Evolutionary conservation across 2,797 vertebrate species (phyloP).

Genomic region (Rallus crepitans): DNA sequence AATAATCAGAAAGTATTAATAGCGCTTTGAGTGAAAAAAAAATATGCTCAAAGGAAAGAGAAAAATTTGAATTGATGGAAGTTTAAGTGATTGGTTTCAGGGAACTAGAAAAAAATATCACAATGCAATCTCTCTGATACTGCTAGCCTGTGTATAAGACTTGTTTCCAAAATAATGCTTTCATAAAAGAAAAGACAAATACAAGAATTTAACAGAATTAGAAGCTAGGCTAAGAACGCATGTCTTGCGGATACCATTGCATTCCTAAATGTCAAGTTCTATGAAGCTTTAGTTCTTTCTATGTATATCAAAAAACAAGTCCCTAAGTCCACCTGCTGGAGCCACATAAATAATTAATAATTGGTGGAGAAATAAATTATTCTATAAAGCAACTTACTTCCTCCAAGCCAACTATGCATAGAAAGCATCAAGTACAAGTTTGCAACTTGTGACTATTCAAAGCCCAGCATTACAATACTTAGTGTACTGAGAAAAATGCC

Average conservation of each 20-base stretch:
- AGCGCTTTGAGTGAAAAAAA: slow-evolving; percentile 38
- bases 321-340: neutral
- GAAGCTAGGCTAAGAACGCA: neutral
- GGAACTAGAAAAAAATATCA: neutral
- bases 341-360: neutral
- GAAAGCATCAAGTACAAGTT: neutral
- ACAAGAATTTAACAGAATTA: neutral
- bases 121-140: neutral
- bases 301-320: neutral
- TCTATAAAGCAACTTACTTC: neutral
- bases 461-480: neutral
- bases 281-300: neutral
- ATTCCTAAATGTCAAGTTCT: neutral
- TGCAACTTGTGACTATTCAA: neutral
- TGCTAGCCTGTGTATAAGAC: neutral
- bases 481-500: neutral
- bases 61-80: slow-evolving; percentile 51
- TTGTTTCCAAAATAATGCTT: neutral
- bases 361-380: neutral
- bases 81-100: slow-evolving; percentile 22
- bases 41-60: neutral
- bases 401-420: neutral
- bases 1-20: slow-evolving; percentile 70
- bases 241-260: neutral
- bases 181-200: neutral